Evolutionary conservation across 1,140 invertebrate genomes (phyloP).

Genomic region (Leptopilina clavipes): DNA sequence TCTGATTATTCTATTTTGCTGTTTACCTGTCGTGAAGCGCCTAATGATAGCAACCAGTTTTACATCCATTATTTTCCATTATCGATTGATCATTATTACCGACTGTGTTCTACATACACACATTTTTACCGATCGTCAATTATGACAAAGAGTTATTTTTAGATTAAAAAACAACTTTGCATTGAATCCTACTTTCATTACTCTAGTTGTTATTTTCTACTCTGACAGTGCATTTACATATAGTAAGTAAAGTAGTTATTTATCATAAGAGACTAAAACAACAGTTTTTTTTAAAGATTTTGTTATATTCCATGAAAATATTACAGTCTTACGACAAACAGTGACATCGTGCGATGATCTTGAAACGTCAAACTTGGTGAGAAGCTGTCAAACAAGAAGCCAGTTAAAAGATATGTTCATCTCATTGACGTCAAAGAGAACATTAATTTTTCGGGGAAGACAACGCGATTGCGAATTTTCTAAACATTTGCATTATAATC

Average conservation of each 20-base stretch:
- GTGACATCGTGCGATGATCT: conserved; percentile 9
- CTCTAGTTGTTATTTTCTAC: conserved; percentile 8
- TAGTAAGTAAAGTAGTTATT: conserved; percentile 1
- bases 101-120: neutral
- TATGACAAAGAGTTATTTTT: conserved; percentile 15
- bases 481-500: conserved; percentile 8
- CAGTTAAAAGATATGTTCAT: conserved; percentile 21
- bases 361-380: conserved; percentile 24
- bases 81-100: neutral
- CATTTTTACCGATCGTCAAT: neutral
- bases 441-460: neutral
- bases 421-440: conserved; percentile 1
- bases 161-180: conserved; percentile 22
- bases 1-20: no score
- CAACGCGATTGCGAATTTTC: conserved; percentile 12
- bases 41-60: neutral
- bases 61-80: no score
- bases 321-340: neutral
- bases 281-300: neutral
- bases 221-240: conserved; percentile 16
- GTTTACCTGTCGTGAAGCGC: neutral
- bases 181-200: neutral
- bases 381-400: conserved; percentile 32
- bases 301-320: neutral
- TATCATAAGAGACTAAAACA: neutral